Evolutionary conservation across 2,113 vertebrate species (phyloP).

Genomic region (Ariopsis seemanni): DNA sequence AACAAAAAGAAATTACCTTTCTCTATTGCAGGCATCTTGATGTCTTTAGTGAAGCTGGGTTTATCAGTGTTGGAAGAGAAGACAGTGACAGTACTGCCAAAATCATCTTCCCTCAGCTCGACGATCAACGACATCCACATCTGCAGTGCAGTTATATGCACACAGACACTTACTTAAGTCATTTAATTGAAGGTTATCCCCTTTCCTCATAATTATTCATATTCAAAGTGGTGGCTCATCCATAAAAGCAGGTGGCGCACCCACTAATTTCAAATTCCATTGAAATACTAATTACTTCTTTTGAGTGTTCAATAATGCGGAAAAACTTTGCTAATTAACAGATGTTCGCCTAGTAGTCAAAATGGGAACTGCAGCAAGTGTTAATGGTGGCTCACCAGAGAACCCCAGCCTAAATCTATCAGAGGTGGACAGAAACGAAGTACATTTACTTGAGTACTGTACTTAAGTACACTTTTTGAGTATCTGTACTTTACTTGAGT

Average conservation of each 20-base stretch:
- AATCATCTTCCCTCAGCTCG: slow-evolving; percentile 40
- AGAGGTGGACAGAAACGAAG: too few species aligned
- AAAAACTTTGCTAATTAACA: neutral
- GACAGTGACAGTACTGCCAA: slow-evolving; percentile 58
- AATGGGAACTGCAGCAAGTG: neutral
- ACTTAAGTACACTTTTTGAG: too few species aligned
- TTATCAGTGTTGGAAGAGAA: neutral
- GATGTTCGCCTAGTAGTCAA: neutral
- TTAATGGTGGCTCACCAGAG: neutral
- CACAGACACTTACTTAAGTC: neutral
- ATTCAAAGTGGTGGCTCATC: neutral
- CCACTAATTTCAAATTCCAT: neutral
- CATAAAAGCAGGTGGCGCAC: neutral
- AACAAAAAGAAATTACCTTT: slow-evolving; percentile 58
- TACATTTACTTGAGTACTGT: too few species aligned
- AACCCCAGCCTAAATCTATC: neutral
- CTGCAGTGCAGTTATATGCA: slow-evolving; percentile 30
- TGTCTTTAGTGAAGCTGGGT: slow-evolving; percentile 40
- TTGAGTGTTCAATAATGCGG: neutral
- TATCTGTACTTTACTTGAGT: too few species aligned
- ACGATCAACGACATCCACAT: slow-evolving; percentile 62
- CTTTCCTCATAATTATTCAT: neutral
- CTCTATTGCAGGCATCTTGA: slow-evolving; percentile 52
- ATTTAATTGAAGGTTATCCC: neutral
- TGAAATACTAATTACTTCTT: neutral